phyloP scores from a whole-genome alignment of 2,113 vertebrate species.

The Aegithalos caudatus region DNA sequence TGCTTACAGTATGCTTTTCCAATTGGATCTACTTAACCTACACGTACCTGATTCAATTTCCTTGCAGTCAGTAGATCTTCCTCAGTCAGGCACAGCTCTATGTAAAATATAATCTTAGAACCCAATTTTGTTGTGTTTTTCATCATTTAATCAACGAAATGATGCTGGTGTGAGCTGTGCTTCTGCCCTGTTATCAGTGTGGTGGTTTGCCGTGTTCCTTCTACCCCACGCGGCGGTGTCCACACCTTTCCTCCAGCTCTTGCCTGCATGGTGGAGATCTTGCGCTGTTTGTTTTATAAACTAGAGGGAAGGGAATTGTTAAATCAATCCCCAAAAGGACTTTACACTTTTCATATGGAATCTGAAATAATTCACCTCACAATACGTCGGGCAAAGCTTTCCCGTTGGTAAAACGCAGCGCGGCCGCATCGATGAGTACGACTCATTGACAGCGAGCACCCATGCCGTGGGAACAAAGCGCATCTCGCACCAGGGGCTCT shows the following conservation, averaged over 20 bases:
- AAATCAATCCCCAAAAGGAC: not conserved
- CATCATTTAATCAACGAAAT: not conserved
- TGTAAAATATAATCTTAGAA: not conserved
- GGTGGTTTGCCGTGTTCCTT: not conserved
- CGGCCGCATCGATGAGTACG: not conserved
- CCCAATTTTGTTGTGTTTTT: not conserved
- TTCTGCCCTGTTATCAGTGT: not conserved
- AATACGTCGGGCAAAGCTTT: not conserved
- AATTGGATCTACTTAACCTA: not conserved
- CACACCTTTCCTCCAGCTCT: not conserved
- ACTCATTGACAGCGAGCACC: accelerated
- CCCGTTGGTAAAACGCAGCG: not conserved
- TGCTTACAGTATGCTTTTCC: not conserved
- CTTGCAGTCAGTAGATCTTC: not conserved
- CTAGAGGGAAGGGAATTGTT: not conserved
- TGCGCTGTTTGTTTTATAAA: not conserved
- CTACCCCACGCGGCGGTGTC: accelerated
- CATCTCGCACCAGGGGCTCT: not conserved
- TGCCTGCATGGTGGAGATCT: not conserved
- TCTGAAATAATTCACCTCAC: not conserved
- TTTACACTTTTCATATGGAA: not conserved
- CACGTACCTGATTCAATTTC: not conserved
- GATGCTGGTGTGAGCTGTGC: not conserved
- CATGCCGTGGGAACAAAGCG: accelerated
- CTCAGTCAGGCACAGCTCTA: not conserved